Conservation (phyloP, 2,797 vertebrate genomes). For the Perodicticus potto region DNA sequence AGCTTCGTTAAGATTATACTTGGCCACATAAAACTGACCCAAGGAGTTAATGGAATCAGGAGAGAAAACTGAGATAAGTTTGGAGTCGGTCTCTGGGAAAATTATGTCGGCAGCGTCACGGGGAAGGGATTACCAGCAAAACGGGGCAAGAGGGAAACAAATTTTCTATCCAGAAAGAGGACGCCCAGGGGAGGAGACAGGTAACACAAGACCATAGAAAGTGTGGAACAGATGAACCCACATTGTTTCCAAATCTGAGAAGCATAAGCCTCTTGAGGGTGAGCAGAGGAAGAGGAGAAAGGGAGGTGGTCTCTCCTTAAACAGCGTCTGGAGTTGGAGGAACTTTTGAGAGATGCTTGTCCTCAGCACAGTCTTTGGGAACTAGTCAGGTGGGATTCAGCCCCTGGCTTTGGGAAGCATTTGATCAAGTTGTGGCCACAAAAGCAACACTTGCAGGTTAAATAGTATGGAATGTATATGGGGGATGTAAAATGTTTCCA, state of each 20-base stretch:
- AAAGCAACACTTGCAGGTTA: neutral
- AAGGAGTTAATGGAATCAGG: neutral
- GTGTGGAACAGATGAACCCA: neutral
- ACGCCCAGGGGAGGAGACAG: neutral
- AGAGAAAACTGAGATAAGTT: neutral
- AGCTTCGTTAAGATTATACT: no score
- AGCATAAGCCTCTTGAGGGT: no score
- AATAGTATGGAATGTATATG: neutral
- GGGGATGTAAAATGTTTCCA: neutral
- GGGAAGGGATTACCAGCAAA: neutral
- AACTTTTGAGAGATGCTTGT: neutral
- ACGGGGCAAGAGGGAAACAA: neutral
- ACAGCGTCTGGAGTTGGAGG: neutral
- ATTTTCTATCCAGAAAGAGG: neutral
- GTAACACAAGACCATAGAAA: neutral
- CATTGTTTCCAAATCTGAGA: neutral
- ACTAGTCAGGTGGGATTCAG: neutral
- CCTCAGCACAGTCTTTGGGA: neutral
- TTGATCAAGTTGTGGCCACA: neutral
- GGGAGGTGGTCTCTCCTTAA: neutral
- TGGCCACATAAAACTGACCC: fast-evolving
- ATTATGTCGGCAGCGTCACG: fast-evolving
- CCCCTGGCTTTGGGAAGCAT: neutral
- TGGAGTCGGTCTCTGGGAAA: neutral
- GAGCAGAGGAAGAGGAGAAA: neutral